These are phyloP conservation scores for Crocallis elinguaria DNA, from an alignment of 2,888 invertebrate genomes.

Conservation along the genomic window DNA sequence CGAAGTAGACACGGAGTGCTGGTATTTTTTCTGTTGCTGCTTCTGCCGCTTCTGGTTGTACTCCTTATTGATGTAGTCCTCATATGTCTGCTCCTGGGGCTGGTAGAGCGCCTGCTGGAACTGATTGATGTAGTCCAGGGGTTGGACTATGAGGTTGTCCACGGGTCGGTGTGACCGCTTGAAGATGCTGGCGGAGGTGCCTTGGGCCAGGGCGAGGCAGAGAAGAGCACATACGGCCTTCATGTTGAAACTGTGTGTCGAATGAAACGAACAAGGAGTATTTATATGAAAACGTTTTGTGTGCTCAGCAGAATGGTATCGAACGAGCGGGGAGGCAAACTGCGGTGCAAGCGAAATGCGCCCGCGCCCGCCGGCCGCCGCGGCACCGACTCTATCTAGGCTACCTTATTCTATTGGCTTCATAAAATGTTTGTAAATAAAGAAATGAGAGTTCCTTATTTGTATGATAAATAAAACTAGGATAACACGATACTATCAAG, in stretches of 20 bases:
- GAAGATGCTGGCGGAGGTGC: constrained; percentile 67
- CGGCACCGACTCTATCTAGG: too few relatives aligned
- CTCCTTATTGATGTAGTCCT: constrained; percentile 22
- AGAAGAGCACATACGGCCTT: constrained; percentile 66
- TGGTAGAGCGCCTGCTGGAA: constrained; percentile 42
- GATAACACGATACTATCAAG: too few relatives aligned
- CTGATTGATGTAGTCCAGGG: constrained; percentile 53
- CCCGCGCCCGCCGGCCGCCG: background rate
- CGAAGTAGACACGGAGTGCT: constrained; percentile 19
- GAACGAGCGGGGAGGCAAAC: constrained; percentile 17
- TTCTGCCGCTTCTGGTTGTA: constrained; percentile 26
- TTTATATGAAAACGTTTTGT: constrained; percentile 54
- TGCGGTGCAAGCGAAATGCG: constrained; percentile 37
- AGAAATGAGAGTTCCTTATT: too few relatives aligned
- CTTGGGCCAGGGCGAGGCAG: constrained; percentile 66
- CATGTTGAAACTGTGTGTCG: constrained; percentile 62
- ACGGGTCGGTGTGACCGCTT: constrained; percentile 46
- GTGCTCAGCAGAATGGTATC: constrained; percentile 43
- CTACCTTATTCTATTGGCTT: too few relatives aligned
- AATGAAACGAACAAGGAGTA: constrained; percentile 24
- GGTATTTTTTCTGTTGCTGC: constrained; percentile 25
- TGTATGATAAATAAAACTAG: too few relatives aligned
- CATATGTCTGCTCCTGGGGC: constrained; percentile 34
- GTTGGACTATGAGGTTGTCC: constrained; percentile 51
- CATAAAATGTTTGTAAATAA: too few relatives aligned